These are phyloP conservation scores for Allolobophora icterica DNA, from an alignment of 2,888 invertebrate genomes.

Conservation along the genomic window DNA sequence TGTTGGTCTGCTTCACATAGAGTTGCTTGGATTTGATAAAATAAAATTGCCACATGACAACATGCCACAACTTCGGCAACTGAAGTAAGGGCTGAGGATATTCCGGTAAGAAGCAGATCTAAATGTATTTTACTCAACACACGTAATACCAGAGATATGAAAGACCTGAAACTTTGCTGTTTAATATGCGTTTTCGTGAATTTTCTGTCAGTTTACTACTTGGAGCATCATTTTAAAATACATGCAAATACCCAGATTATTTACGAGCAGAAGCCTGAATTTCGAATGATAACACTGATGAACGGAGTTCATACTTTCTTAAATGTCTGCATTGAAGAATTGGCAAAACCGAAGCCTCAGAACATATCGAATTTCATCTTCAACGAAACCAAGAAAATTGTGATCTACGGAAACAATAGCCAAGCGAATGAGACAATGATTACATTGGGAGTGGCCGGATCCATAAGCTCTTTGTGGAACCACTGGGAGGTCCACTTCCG, in stretches of 20 bases:
- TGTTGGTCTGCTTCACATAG: neutral
- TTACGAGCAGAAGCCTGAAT: neutral
- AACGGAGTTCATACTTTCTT: slow-evolving; percentile 30
- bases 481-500: slow-evolving; percentile 32
- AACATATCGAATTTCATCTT: neutral
- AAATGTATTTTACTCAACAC: too few species aligned
- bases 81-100: neutral
- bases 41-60: neutral
- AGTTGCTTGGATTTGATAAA: neutral
- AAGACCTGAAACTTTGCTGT: neutral
- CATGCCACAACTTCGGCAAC: neutral
- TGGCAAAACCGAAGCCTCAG: neutral
- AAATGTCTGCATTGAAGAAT: slow-evolving; percentile 35
- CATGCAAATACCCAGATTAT: neutral
- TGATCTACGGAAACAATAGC: slow-evolving; percentile 35
- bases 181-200: neutral
- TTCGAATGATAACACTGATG: neutral
- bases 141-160: neutral
- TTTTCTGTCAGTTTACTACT: neutral
- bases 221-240: neutral
- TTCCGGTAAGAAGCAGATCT: neutral
- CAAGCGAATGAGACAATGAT: neutral
- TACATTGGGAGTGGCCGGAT: slow-evolving; percentile 27
- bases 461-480: slow-evolving; percentile 28
- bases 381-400: slow-evolving; percentile 37